Evolutionary conservation across 1,140 invertebrate species (phyloP).

Genomic region (Ectropis grisescens): DNA sequence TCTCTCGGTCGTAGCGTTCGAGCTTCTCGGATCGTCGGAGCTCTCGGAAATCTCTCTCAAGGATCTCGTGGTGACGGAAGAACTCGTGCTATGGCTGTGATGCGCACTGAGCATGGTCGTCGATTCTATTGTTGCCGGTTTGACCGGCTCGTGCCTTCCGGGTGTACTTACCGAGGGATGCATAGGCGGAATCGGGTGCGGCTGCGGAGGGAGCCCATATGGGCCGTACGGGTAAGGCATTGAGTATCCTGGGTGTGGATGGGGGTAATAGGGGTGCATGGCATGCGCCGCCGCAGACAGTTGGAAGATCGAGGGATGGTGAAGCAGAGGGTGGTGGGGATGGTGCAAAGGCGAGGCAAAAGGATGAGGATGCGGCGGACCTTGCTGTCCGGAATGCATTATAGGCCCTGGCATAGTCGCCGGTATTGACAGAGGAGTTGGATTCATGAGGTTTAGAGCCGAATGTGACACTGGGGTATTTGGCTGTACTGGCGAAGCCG

Average conservation of each 20-base stretch:
- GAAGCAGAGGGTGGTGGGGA: slow-evolving; percentile 76
- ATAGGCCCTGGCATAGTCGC: slow-evolving; percentile 77
- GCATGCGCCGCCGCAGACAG: slow-evolving; percentile 67
- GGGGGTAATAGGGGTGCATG: slow-evolving; percentile 78
- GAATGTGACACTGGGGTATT: slow-evolving; percentile 69
- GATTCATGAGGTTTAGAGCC: slow-evolving; percentile 73
- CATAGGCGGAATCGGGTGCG: slow-evolving; percentile 80
- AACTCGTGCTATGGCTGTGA: slow-evolving; percentile 75
- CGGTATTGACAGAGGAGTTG: slow-evolving; percentile 73
- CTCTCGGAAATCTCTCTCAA: slow-evolving; percentile 72
- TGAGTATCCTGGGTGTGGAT: slow-evolving; percentile 77
- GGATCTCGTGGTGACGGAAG: slow-evolving; percentile 72
- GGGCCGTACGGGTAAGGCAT: slow-evolving; percentile 79
- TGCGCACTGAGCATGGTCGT: slow-evolving; percentile 78
- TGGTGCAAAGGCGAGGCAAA: slow-evolving; percentile 71
- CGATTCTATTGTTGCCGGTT: slow-evolving; percentile 73
- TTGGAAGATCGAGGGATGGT: slow-evolving; percentile 76
- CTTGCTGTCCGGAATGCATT: slow-evolving; percentile 78
- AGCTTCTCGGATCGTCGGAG: slow-evolving; percentile 60
- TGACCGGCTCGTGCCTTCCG: slow-evolving; percentile 58
- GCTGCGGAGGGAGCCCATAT: slow-evolving; percentile 78
- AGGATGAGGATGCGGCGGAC: slow-evolving; percentile 72
- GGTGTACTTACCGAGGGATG: slow-evolving; percentile 70
- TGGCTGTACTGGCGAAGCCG: slow-evolving; percentile 64
- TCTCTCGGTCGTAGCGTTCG: slow-evolving; percentile 61